Base-by-base conservation (phyloP, 2,113 vertebrate species). In the Chloropsis hardwickii region DNA sequence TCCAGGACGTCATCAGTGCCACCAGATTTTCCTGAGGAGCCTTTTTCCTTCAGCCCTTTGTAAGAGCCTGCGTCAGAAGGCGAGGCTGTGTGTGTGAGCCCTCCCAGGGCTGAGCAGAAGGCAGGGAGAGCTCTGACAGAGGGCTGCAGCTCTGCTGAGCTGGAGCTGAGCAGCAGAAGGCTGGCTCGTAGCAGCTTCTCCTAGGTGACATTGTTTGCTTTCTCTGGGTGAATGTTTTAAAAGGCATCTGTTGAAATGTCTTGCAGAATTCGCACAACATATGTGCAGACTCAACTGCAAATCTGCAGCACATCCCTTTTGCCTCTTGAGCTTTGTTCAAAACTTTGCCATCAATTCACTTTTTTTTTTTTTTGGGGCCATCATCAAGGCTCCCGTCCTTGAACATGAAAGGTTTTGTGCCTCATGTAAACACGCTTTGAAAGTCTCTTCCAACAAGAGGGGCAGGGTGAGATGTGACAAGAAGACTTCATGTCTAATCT, bases 81-180 rank as follows among this genome's bases (percentile, higher is more conserved):
- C 0, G 11, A 22, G 65, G 28, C n/a, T 58, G 31, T 60, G 65
- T 37, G 40, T 37, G 57, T 58, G 78, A 94, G 65, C 60, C 78
- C 56, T 73, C 81, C 23, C 42, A 67, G 22, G 78, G 29, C 88
- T 84, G 87, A 92, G 86, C 90, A 94, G 83, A 25, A 85, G 86
- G 88, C 82, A 83, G 50, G 6, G 50, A 18, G 51, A 27, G 74
- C 86, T 91, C 29, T 92, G 95, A 53, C 54, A 64, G 35, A 57
- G 82, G 71, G 58, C 67, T 87, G 72, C 21, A n/a, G 79, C 62
- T 77, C 4, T 40, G 79, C 80, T 35, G 62, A 94, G 92, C 92
- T 92, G 96, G 31, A 73, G 91, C 94, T 93, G 95, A 96, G 95
- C 97, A 97, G 96, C 95, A 97, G 92, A 93, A 89, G 91, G 83